Conservation (phyloP, 2,113 vertebrate genomes). For the Erpornis zantholeuca region DNA sequence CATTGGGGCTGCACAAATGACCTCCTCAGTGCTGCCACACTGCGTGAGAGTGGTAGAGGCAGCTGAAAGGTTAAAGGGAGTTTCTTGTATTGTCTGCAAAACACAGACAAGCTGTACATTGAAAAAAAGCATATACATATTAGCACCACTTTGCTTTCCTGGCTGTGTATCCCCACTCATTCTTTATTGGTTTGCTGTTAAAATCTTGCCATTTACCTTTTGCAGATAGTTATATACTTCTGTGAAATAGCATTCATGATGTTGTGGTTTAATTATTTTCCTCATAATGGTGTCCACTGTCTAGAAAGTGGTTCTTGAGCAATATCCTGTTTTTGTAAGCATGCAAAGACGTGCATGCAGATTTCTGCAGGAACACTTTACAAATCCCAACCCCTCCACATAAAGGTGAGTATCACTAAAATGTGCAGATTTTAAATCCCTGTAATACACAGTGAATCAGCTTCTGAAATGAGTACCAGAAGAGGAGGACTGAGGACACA, state of each 20-base stretch:
- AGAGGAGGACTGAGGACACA: neutral
- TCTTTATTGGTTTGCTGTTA: neutral
- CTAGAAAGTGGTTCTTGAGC: neutral
- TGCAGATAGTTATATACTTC: neutral
- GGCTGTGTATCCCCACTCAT: neutral
- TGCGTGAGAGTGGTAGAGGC: neutral
- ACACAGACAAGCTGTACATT: neutral
- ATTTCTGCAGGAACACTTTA: neutral
- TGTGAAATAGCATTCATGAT: neutral
- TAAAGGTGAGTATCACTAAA: neutral
- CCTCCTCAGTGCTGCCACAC: neutral
- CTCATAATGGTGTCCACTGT: neutral
- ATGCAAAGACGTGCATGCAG: neutral
- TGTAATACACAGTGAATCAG: neutral
- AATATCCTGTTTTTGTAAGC: neutral
- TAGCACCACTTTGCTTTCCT: neutral
- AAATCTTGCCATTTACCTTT: slow-evolving; percentile 34
- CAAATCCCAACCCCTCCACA: neutral
- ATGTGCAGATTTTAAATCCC: neutral
- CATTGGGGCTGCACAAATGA: neutral
- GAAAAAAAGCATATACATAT: accelerated
- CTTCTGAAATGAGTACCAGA: neutral
- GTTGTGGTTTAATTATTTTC: neutral
- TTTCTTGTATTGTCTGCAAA: neutral
- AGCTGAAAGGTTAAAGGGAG: neutral